Evolutionary conservation across 2,797 vertebrate genomes (phyloP).

Genomic region (Platalea minor): DNA sequence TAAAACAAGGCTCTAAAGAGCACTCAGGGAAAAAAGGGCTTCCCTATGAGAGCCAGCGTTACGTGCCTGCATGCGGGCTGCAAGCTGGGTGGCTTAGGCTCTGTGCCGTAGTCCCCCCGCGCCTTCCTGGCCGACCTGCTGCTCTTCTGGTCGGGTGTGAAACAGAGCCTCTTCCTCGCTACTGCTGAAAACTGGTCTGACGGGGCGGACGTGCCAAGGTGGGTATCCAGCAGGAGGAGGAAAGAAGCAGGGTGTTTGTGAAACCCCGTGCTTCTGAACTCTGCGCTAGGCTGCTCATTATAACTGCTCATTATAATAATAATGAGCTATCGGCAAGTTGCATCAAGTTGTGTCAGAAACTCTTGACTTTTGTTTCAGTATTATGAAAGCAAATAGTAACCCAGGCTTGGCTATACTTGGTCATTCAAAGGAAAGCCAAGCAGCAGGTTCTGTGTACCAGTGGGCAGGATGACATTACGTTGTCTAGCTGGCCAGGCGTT

Average conservation of each 20-base stretch:
- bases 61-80: accelerated
- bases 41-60: neutral
- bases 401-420: neutral
- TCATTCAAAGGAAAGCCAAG: neutral
- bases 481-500: neutral
- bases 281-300: neutral
- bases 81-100: neutral
- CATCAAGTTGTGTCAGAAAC: constrained; percentile 21
- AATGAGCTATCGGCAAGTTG: neutral
- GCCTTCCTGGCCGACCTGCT: neutral
- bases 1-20: neutral
- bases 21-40: neutral
- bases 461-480: neutral
- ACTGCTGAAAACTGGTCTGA: constrained; percentile 6
- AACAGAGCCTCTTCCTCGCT: neutral
- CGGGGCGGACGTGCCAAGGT: neutral
- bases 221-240: neutral
- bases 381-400: neutral
- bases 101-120: accelerated
- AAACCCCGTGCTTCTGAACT: neutral
- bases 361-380: neutral
- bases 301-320: neutral
- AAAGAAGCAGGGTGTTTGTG: neutral
- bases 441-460: neutral
- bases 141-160: neutral